These are phyloP conservation scores for Ptychodera flava DNA, from an alignment of 35 echinoderm and acorn worm species.

Conservation along the genomic window DNA sequence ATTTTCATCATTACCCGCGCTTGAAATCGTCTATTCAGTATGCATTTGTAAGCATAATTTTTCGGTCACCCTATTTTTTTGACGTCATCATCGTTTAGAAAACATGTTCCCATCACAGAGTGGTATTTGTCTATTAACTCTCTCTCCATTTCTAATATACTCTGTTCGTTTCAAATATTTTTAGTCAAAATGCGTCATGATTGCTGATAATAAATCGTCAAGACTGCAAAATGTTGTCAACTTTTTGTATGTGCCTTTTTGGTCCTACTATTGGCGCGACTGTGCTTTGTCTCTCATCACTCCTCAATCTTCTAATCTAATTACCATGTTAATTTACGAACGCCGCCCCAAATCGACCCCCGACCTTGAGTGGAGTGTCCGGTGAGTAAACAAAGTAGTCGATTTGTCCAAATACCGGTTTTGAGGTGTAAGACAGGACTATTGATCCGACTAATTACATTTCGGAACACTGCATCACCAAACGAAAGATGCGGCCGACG, in stretches of 20 bases:
- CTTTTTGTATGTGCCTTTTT: no score
- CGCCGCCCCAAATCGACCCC: neutral
- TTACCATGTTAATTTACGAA: neutral
- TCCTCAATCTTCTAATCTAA: neutral
- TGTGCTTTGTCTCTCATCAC: neutral
- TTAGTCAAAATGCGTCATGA: no score
- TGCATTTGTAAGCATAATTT: no score
- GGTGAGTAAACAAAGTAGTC: neutral
- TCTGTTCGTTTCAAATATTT: no score
- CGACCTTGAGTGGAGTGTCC: neutral
- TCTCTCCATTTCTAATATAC: no score
- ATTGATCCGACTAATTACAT: neutral
- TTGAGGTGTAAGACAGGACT: neutral
- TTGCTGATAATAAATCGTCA: neutral
- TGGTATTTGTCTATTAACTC: no score
- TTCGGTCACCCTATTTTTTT: no score
- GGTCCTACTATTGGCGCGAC: neutral
- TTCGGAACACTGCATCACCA: neutral
- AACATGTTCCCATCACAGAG: no score
- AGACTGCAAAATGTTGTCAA: neutral
- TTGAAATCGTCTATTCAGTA: no score
- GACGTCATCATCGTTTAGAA: no score
- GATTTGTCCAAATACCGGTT: neutral
- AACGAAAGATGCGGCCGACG: neutral
- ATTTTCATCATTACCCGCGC: no score